These are phyloP conservation scores for Ctenosaura bakeri DNA, from an alignment of 2,797 vertebrate genomes.

Conservation along the genomic window DNA sequence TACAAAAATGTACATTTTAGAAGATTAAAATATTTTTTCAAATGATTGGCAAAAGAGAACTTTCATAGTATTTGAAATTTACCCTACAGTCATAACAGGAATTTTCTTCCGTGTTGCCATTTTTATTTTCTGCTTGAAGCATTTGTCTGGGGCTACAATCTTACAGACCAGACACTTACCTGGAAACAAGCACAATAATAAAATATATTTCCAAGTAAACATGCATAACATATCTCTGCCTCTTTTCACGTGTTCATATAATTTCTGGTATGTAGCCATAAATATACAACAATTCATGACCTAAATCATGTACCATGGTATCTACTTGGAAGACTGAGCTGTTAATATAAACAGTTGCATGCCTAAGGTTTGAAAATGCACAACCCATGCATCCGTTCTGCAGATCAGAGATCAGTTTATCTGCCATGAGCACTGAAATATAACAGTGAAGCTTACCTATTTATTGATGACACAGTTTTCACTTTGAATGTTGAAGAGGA, in stretches of 20 bases:
- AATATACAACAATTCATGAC: background rate
- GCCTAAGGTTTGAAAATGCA: background rate
- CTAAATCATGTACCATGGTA: background rate
- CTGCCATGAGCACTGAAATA: background rate
- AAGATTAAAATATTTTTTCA: background rate
- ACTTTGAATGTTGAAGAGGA: background rate
- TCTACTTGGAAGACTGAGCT: background rate
- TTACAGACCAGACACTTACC: background rate
- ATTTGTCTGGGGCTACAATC: background rate
- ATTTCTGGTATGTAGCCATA: background rate
- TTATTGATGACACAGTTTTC: background rate
- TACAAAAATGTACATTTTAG: constrained; percentile 35
- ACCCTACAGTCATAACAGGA: background rate
- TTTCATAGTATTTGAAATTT: background rate
- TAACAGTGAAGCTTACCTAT: background rate
- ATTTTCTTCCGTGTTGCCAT: background rate
- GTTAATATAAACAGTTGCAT: background rate
- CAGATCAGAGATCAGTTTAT: background rate
- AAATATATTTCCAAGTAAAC: background rate
- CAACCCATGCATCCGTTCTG: background rate
- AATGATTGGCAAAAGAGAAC: background rate
- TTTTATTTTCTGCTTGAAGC: background rate
- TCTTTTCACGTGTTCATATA: background rate
- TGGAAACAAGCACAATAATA: background rate
- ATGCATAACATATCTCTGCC: background rate